Evolutionary conservation across 2,888 invertebrate genomes (phyloP).

Genomic region (Tenthredo mesomela): DNA sequence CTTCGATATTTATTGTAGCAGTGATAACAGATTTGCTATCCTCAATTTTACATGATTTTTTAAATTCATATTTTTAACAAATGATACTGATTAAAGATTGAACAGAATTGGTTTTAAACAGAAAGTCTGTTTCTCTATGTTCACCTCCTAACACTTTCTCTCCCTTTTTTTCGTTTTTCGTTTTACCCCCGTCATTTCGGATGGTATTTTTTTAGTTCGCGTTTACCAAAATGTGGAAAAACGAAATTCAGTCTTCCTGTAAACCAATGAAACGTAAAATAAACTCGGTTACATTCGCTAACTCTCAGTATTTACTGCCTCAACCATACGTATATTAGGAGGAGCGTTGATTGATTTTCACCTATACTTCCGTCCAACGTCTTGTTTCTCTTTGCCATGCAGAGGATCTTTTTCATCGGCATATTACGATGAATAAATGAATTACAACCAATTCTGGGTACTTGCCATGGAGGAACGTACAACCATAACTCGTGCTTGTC

Average conservation of each 20-base stretch:
- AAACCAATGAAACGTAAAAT: not conserved
- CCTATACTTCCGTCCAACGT: slow-evolving; percentile 23
- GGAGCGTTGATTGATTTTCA: not conserved
- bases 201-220: not conserved
- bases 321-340: not conserved
- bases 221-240: slow-evolving; percentile 34
- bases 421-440: not conserved
- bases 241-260: slow-evolving; percentile 26
- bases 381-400: slow-evolving; percentile 30
- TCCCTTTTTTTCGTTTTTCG: slow-evolving; percentile 1
- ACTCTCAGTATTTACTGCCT: not conserved
- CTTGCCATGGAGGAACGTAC: slow-evolving; percentile 39
- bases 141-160: not conserved
- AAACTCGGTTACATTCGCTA: not conserved
- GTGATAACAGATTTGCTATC: not conserved
- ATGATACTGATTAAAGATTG: not conserved
- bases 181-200: not conserved
- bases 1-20: not conserved
- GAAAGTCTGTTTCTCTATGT: slow-evolving; percentile 1
- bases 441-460: slow-evolving; percentile 19
- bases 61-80: slow-evolving; percentile 2
- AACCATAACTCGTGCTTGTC: slow-evolving; percentile 31
- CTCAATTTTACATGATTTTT: not conserved
- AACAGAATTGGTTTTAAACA: not conserved
- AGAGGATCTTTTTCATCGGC: slow-evolving; percentile 32